These are phyloP conservation scores for Okapia johnstoni DNA, from an alignment of 2,113 vertebrate species.

Conservation along the genomic window DNA sequence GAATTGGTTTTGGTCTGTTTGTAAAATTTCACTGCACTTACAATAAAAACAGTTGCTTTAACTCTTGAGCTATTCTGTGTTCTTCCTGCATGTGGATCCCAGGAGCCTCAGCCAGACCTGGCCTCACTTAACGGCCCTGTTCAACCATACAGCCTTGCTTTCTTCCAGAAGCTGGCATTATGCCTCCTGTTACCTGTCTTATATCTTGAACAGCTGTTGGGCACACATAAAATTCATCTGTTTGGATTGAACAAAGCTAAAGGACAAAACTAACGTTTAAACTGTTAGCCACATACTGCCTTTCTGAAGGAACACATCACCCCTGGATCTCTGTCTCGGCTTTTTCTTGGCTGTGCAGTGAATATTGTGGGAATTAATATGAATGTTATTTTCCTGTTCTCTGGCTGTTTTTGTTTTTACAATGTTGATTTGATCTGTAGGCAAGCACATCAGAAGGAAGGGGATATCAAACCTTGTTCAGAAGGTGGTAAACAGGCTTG, in stretches of 20 bases:
- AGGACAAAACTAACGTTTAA: background rate
- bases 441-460: background rate
- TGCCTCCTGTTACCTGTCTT: background rate
- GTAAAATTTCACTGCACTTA: background rate
- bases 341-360: background rate
- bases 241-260: background rate
- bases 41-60: background rate
- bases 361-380: accelerated
- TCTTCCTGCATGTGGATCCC: too few relatives aligned
- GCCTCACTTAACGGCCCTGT: background rate
- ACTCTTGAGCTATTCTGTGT: background rate
- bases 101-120: background rate
- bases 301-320: background rate
- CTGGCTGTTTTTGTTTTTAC: background rate
- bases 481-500: background rate
- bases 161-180: accelerated
- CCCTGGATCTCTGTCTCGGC: background rate
- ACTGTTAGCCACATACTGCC: background rate
- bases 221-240: background rate
- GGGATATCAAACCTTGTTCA: background rate
- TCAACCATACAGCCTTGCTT: accelerated
- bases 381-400: background rate
- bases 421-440: background rate
- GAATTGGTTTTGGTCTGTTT: too few relatives aligned
- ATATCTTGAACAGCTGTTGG: background rate